Conservation (phyloP, 2,113 vertebrate genomes). For the Gymnobelideus leadbeateri region DNA sequence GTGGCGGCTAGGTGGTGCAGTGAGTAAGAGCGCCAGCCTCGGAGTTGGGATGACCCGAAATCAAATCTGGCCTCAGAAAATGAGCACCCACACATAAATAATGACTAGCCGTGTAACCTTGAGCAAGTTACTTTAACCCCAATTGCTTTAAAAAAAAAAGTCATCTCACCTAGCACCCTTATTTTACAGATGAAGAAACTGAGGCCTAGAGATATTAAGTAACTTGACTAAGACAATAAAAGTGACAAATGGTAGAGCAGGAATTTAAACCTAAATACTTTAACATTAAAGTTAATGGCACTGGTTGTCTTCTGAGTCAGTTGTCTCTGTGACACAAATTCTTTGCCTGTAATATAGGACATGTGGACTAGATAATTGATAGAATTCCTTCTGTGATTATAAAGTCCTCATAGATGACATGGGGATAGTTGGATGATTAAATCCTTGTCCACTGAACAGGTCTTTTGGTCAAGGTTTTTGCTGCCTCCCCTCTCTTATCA, state of each 20-base stretch:
- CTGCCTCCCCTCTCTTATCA: constrained; percentile 33
- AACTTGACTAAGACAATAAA: background rate
- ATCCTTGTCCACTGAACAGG: constrained; percentile 43
- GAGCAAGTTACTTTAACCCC: too few species aligned
- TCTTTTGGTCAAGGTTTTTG: constrained; percentile 65
- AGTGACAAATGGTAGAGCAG: background rate
- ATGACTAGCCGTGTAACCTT: too few species aligned
- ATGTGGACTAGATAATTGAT: constrained; percentile 22
- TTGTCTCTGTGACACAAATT: background rate
- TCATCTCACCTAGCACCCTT: background rate
- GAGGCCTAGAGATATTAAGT: background rate
- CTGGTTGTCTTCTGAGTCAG: background rate
- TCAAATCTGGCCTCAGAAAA: too few species aligned
- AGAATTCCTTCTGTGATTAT: background rate
- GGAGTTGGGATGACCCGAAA: too few species aligned
- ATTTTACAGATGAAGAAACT: background rate
- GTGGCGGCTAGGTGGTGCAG: too few species aligned
- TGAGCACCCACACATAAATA: too few species aligned
- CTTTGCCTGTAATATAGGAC: background rate
- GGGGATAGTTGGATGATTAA: constrained; percentile 37
- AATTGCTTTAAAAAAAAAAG: too few species aligned
- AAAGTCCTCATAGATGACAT: constrained; percentile 46
- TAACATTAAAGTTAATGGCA: constrained; percentile 3
- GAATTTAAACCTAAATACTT: background rate
- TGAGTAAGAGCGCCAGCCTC: too few species aligned